Conservation (phyloP, 2,888 invertebrate species). For the Nephrotoma flavescens region DNA sequence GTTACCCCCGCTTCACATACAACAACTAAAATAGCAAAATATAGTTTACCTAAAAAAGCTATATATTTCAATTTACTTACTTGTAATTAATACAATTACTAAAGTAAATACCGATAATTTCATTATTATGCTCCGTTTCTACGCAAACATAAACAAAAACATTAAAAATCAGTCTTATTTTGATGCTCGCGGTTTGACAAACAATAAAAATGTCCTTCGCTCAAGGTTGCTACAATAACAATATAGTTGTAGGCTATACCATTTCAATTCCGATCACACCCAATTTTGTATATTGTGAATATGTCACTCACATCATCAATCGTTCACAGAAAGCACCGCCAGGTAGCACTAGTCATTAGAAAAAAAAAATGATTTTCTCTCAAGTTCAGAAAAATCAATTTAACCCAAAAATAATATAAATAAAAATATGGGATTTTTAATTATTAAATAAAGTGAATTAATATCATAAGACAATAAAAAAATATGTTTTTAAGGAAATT, state of each 20-base stretch:
- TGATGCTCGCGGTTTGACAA: not conserved
- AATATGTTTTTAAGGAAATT: not conserved
- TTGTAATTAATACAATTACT: not conserved
- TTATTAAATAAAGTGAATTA: not conserved
- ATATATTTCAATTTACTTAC: not conserved
- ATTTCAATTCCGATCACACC: not conserved
- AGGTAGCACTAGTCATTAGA: not conserved
- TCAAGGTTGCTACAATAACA: not conserved
- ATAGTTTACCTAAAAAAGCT: not conserved
- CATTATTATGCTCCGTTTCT: not conserved
- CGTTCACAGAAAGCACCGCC: not conserved
- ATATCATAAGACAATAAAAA: not conserved
- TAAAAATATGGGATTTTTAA: not conserved
- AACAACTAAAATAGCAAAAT: not conserved
- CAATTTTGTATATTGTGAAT: not conserved
- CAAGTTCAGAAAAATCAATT: not conserved
- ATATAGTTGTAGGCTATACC: not conserved
- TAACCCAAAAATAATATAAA: not conserved
- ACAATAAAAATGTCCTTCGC: not conserved
- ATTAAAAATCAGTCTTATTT: conserved; percentile 1
- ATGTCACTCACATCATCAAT: not conserved
- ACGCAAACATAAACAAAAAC: not conserved
- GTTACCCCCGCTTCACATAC: not conserved
- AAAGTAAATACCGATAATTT: not conserved
- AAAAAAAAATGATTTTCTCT: not conserved